Evolutionary conservation across 1,140 invertebrate genomes (phyloP), one percentile per base, ranked within the genome.

Genomic region (Ephestia elutella): DNA sequence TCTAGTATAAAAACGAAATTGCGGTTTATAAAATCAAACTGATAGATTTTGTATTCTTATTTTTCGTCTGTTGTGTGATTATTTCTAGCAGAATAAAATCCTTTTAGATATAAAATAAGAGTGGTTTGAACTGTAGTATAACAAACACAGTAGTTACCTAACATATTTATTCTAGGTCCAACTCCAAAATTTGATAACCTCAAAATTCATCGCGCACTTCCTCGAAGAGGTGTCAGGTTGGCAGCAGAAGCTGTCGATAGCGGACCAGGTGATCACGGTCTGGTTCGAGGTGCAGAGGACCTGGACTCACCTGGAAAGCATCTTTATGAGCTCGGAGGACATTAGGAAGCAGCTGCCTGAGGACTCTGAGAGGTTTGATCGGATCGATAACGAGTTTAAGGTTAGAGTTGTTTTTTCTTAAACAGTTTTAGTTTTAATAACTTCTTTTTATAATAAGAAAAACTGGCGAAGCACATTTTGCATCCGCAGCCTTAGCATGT

Each of bases 271-370:
- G 0, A 97, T 97, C 32, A 94, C 94, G 0, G 90, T 97, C 44
- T 97, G 97, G 95, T 97, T 98, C 89, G 97, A 99, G 90, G 97
- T 99, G 19, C 97, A 99, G 89, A 91, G 97, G 44, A 98, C 97
- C 13, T 99, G 97, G 97, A 95, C 95, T 73, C 96, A 99, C 89
- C 91, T 99, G 60, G 97, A 99, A 85, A 97, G 95, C 71, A 99
- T 99, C 73, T 99, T 99, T 81, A 98, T 98, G 92, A 97, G 96
- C 70, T 98, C 97, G 2, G 97, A 99, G 83, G 97, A 99, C 86
- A 99, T 99, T 75, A 91, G 97, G 57, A 95, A 94, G 72, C 97
- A 99, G 84, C 87, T 99, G 35, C 97, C 98, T 11, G 93, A 96
- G 72, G 97, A 99, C 87, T 97, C 97, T 0, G 92, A 94, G 57